Base-by-base conservation (phyloP, 2,888 invertebrate species). In the Adineta ricciae region DNA sequence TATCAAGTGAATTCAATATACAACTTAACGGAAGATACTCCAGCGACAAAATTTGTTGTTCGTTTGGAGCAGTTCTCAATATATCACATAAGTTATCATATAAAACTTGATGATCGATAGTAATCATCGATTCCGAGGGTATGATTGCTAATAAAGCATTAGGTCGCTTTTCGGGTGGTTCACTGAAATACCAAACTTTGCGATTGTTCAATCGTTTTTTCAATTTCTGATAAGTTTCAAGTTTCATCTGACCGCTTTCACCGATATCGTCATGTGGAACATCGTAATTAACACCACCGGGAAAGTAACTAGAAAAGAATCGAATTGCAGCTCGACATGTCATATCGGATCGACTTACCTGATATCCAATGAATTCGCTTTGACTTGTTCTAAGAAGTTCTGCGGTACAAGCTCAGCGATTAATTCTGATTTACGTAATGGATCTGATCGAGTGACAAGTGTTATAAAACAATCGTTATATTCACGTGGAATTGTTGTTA, bases 231-330 rank as follows among this genome's bases (percentile, higher is more conserved):
- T 85, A 85, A 16, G 54, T 78, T 5, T 85, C 73, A 9, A 78
- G 27, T 46, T 85, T 56, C 32, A 85, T 85, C 41, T 41, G 78
- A 24, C 85, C 85, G 73, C 38, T 54, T 84, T 85, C 85, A 78
- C 41, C 78, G 41, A 78, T 41, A 41, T 85, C 85, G 49, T 83
- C 83, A 54, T 52, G 83, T 41, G 85, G 85, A 52, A 85, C 78
- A 38, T 85, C 85, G 36, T 83, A 85, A 83, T 85, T 85, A 38
- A 50, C 56, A 78, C 84, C 85, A 54, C 85, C 85, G 41, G 85
- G 85, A 50, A 85, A 85, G n/a, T 83, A 38, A 46, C 85, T 85
- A 24, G n/a, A 46, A 46, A 8, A 46, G 46, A 46, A 46, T 46
- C 5, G 46, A 46, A 46, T 46, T 46, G 36, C 9, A 5, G 8